Evolutionary conservation across 2,888 invertebrate genomes (phyloP).

Genomic region (Sisyra nigra): DNA sequence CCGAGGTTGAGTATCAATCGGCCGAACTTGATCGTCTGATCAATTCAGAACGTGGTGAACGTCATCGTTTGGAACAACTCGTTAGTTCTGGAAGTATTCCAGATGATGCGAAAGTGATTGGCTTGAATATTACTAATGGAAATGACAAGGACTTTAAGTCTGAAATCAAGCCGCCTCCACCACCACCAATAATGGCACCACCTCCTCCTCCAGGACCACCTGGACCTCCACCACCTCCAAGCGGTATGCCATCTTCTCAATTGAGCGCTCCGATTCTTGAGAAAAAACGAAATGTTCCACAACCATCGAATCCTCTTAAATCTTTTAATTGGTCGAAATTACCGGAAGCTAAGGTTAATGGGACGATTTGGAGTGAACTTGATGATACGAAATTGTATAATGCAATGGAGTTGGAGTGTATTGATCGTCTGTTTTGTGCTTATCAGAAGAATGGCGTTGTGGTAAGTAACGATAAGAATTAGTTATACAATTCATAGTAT

Average conservation of each 20-base stretch:
- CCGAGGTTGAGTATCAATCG: slow-evolving; percentile 37
- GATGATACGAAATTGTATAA: slow-evolving; percentile 87
- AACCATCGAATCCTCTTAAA: slow-evolving; percentile 82
- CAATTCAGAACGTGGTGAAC: slow-evolving; percentile 62
- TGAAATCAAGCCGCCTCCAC: slow-evolving; percentile 25
- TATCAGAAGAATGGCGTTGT: slow-evolving; percentile 84
- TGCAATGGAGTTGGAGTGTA: slow-evolving; percentile 77
- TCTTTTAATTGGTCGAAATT: slow-evolving; percentile 97
- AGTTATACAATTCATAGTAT: slow-evolving; percentile 3
- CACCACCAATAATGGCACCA: slow-evolving; percentile 20
- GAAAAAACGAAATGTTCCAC: slow-evolving; percentile 77
- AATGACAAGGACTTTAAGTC: slow-evolving; percentile 17
- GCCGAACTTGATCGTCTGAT: slow-evolving; percentile 38
- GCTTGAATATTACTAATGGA: slow-evolving; percentile 21
- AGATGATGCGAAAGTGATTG: slow-evolving; percentile 75
- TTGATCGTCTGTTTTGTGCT: slow-evolving; percentile 88
- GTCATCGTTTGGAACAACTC: slow-evolving; percentile 67
- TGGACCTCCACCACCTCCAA: slow-evolving; percentile 36
- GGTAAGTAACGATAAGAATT: slow-evolving; percentile 32
- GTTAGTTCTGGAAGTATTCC: slow-evolving; percentile 84
- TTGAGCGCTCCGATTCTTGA: slow-evolving; percentile 37
- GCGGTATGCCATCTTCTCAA: slow-evolving; percentile 37
- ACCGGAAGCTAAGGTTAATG: slow-evolving; percentile 77
- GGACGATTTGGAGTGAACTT: slow-evolving; percentile 89
- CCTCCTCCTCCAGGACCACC: slow-evolving; percentile 42